Evolutionary conservation across 2,797 vertebrate species (phyloP).

Genomic region (Choloepus didactylus): DNA sequence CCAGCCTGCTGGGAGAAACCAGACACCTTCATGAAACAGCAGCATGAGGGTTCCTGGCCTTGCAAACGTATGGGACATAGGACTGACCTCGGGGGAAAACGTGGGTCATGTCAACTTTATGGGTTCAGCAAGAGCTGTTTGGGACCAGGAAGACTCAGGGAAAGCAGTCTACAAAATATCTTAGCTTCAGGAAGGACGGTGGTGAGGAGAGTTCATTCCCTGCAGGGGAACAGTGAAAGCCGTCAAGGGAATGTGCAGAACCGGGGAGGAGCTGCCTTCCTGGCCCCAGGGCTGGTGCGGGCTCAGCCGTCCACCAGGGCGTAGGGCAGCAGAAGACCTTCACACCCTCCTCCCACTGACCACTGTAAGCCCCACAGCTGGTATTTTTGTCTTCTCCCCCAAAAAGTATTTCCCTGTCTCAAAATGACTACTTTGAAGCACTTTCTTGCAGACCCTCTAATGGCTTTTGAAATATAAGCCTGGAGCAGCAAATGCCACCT

Average conservation of each 20-base stretch:
- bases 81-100: neutral
- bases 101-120: no score
- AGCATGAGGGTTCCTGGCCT: neutral
- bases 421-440: constrained; percentile 32
- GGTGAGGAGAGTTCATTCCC: neutral
- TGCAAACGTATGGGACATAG: no score
- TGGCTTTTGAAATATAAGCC: constrained; percentile 64
- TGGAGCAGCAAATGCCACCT: neutral
- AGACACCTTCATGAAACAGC: neutral
- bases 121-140: neutral
- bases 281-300: neutral
- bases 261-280: neutral
- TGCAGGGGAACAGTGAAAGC: no score
- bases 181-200: neutral
- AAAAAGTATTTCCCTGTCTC: constrained; percentile 13
- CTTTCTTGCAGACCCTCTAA: constrained; percentile 55
- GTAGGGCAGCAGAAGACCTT: fast-evolving
- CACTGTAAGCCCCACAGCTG: neutral
- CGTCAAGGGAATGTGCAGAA: no score
- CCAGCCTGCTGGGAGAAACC: neutral
- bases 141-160: neutral
- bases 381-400: neutral
- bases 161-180: neutral
- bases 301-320: neutral
- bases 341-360: fast-evolving